Evolutionary conservation across 2,888 invertebrate genomes (phyloP), one percentile per base, ranked within the genome.

Genomic region (Andrena dorsata): DNA sequence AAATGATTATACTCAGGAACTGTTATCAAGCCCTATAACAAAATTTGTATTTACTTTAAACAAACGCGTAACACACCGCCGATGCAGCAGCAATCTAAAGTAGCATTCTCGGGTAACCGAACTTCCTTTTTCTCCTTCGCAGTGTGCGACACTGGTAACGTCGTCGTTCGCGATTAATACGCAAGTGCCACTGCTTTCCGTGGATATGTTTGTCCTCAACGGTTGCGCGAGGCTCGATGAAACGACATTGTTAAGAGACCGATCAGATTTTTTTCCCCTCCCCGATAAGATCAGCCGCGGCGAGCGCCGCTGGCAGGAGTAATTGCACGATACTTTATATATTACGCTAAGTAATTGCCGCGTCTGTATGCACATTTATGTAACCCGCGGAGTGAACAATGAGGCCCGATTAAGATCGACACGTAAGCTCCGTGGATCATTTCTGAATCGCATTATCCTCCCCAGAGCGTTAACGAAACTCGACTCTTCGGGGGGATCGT

Each of bases 301-400:
- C 64, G 56, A 64, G 58, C 73, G 75, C 64, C 76, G 76, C 32
- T 32, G 72, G 51, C 76, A 56, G n/a, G 75, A 85, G 79, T 81
- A 83, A 85, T 87, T 87, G 79, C 83, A 66, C 73, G 80, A 84
- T 85, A 84, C 83, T 83, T 82, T 77, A 82, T 83, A 83, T 58
- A 83, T 82, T 82, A 77, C 77, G 72, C 51, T 77, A 74, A 82
- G 82, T 82, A 83, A 83, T 82, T 74, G 82, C 82, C 26, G 49
- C 73, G 74, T 56, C 70, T 56, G 77, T 65, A 64, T 60, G 68
- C 80, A 70, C 83, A 58, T 86, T 80, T 85, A 83, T 86, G 78
- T 77, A 82, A 83, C 77, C 73, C 72, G 70, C 53, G 56, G 64
- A 85, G 78, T 53, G 86, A 85, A 86, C 75, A 86, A 86, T 78